Evolutionary conservation across 2,888 invertebrate species (phyloP), one percentile per base, ranked within the genome.

Genomic region (Thecophora atra): DNA sequence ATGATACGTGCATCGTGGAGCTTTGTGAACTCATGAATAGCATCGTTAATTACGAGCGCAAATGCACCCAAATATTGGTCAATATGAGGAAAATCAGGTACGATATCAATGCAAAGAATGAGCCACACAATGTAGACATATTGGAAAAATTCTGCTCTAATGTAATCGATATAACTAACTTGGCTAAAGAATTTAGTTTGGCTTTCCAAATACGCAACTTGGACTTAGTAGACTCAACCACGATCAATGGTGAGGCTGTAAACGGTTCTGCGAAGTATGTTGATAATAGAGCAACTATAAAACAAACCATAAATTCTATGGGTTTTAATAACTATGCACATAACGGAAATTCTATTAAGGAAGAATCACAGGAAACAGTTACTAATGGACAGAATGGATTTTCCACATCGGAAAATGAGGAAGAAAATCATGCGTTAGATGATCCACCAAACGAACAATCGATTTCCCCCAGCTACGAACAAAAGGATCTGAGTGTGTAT

Each of bases 171-270:
- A 71, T 76, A 8, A 75, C 77, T 67, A 73, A 76, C 26, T 54
- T 67, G 2, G 73, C 77, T 3, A 73, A 77, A 21, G 77, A 76
- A 70, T 76, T 76, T 19, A 78, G 77, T 72, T 28, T 78, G 24
- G 70, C 76, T 42, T 19, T 78, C 15, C 70, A 68, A 26, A 44
- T 78, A 4, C 44, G 73, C 56, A 70, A 72, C 19, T 37, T 68
- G 19, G 58, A 28, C 11, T 47, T 26, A 17, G 70, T 70, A 11
- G 69, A 70, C 4, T 28, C 58, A 52, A 24, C 11, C 42, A 19
- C 24, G 17, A 15, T 54, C 6, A 17, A 54, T 21, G 24, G 54
- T 11, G 47, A 47, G 11, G 8, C 47, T 47, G 47, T n/a, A 11
- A 5, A 47, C 2, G 17, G 47, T 11, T 17, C 47, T 47, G 15